Evolutionary conservation across 2,797 vertebrate species (phyloP).

Genomic region (Molossus alvarezi): DNA sequence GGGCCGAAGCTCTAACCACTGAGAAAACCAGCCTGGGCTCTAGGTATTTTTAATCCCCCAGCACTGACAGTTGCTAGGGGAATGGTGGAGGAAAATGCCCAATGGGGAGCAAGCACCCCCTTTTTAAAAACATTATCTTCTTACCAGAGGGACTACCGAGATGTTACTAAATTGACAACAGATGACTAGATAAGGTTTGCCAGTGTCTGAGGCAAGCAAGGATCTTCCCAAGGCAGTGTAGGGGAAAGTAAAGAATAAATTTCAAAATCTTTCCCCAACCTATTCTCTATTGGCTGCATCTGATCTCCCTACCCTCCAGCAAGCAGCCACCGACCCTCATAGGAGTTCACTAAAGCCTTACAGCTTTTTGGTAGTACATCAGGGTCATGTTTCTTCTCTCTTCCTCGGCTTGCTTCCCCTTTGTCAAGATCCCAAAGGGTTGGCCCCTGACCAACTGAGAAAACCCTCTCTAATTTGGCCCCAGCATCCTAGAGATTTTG

Average conservation of each 20-base stretch:
- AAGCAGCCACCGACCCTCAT: neutral
- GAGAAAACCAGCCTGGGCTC: neutral
- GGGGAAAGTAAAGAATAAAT: neutral
- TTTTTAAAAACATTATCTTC: neutral
- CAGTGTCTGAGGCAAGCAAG: slow-evolving; percentile 36
- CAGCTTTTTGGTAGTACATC: neutral
- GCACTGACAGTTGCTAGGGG: neutral
- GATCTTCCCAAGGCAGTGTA: neutral
- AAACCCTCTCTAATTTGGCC: slow-evolving; percentile 28
- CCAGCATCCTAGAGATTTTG: neutral
- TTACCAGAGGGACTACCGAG: neutral
- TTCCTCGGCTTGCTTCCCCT: neutral
- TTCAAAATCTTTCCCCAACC: slow-evolving; percentile 13
- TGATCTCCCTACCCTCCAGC: slow-evolving; percentile 15
- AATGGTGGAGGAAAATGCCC: neutral
- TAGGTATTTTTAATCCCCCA: neutral
- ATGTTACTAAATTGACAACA: neutral
- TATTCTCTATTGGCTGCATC: neutral
- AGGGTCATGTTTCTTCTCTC: neutral
- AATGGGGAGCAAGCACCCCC: neutral
- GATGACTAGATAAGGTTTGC: neutral
- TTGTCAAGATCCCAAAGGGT: neutral
- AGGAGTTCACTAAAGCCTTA: neutral
- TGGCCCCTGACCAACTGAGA: neutral
- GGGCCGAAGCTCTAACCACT: too few relatives aligned